Conservation (phyloP, 2,113 vertebrate species). For the Chamaea fasciata region DNA sequence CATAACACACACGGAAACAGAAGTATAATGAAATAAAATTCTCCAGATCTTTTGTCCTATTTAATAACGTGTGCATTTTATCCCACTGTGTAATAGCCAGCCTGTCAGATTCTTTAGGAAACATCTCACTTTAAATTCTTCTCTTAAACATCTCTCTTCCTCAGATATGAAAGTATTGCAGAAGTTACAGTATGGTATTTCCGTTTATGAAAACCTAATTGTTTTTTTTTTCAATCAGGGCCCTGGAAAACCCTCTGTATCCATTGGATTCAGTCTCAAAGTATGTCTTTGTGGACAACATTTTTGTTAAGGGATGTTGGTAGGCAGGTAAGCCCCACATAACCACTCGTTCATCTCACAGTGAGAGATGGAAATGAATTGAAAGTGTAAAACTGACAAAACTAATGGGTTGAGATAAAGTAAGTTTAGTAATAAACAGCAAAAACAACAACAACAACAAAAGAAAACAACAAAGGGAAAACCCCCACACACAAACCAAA, state of each 20-base stretch:
- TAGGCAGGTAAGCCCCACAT: neutral
- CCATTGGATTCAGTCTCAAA: neutral
- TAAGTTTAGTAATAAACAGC: neutral
- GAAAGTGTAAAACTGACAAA: neutral
- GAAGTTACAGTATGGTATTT: neutral
- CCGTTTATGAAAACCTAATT: neutral
- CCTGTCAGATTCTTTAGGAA: neutral
- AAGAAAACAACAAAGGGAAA: neutral
- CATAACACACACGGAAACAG: neutral
- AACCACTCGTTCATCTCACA: accelerated
- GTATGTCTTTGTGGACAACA: neutral
- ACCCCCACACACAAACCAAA: too few species aligned
- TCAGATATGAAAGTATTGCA: neutral
- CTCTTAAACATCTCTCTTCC: neutral
- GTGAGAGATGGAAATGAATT: neutral
- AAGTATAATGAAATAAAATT: neutral
- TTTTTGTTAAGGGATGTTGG: neutral
- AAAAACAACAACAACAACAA: neutral
- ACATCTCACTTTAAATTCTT: neutral
- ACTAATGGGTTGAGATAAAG: neutral
- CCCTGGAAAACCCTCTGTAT: neutral
- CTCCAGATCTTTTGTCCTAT: neutral
- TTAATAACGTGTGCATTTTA: neutral
- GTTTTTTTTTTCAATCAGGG: neutral
- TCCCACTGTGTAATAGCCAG: neutral